phyloP scores from a whole-genome alignment of 2,113 vertebrate genomes.

The Vireo altiloquus region DNA sequence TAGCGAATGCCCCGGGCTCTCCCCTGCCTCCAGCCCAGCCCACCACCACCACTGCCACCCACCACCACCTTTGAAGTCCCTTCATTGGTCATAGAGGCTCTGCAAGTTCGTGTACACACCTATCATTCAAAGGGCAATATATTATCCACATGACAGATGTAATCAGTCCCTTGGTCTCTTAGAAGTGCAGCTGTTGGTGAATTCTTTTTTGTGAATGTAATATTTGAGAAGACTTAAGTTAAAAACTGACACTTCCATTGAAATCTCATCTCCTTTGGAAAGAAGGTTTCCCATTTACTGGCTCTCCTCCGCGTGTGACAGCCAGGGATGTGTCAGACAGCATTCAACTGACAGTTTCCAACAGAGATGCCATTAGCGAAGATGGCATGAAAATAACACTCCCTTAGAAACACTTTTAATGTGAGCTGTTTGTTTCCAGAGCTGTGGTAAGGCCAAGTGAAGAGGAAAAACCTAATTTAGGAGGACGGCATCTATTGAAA shows the following conservation, averaged over 20 bases:
- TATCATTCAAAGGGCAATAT: conserved; percentile 60
- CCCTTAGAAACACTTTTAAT: conserved; percentile 31
- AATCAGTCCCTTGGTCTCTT: conserved; percentile 73
- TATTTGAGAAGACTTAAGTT: conserved; percentile 69
- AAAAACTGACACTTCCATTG: conserved; percentile 73
- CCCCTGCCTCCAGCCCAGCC: conserved; percentile 18
- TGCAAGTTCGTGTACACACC: conserved; percentile 43
- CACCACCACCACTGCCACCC: conserved; percentile 16
- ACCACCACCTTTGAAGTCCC: conserved; percentile 59
- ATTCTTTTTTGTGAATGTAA: conserved; percentile 75
- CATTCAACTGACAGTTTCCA: conserved; percentile 60
- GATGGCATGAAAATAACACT: conserved; percentile 70
- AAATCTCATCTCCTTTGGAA: conserved; percentile 69
- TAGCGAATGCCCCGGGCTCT: background rate
- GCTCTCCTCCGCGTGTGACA: conserved; percentile 40
- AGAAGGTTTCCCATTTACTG: conserved; percentile 63
- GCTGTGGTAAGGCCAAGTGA: background rate
- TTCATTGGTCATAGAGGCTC: background rate
- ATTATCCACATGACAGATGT: conserved; percentile 64
- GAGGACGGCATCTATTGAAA: background rate
- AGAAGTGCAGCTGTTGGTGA: conserved; percentile 72
- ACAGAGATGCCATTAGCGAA: conserved; percentile 63
- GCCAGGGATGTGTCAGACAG: conserved; percentile 67
- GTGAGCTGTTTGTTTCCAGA: conserved; percentile 42
- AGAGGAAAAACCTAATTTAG: background rate